Conservation (phyloP, 2,888 invertebrate genomes). For the Agrochola circellaris region DNA sequence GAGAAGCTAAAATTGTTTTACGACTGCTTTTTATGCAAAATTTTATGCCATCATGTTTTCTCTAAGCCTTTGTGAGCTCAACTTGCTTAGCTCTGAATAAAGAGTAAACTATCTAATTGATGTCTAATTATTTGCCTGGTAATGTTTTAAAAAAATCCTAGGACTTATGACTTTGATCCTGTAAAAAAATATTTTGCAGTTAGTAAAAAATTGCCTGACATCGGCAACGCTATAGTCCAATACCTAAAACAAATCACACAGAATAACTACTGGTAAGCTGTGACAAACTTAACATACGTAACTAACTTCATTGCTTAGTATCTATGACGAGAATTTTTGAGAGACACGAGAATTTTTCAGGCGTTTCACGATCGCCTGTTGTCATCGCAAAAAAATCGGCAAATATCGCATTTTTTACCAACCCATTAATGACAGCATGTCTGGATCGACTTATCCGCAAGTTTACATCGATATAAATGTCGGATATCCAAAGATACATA, state of each 20-base stretch:
- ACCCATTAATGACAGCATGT: neutral
- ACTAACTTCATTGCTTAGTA: slow-evolving; percentile 5
- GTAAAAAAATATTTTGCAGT: neutral
- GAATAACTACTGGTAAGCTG: neutral
- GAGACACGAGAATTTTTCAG: neutral
- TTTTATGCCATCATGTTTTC: neutral
- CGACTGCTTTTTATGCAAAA: slow-evolving; percentile 3
- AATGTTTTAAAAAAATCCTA: neutral
- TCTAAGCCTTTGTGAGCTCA: neutral
- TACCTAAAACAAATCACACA: neutral
- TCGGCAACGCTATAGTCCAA: neutral
- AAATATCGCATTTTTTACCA: neutral
- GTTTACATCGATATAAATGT: neutral
- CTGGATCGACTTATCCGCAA: neutral
- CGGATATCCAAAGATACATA: neutral
- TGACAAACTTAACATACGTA: slow-evolving; percentile 6
- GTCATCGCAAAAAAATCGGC: neutral
- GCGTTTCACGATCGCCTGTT: too few relatives aligned
- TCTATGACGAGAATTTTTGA: neutral
- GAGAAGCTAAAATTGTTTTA: slow-evolving; percentile 19
- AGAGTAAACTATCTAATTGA: too few relatives aligned
- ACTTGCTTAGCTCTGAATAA: too few relatives aligned
- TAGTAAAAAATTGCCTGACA: neutral
- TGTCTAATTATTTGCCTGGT: too few relatives aligned
- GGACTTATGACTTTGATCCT: neutral